Evolutionary conservation across 2,888 invertebrate species (phyloP).

Genomic region (Exocentrus adspersus): DNA sequence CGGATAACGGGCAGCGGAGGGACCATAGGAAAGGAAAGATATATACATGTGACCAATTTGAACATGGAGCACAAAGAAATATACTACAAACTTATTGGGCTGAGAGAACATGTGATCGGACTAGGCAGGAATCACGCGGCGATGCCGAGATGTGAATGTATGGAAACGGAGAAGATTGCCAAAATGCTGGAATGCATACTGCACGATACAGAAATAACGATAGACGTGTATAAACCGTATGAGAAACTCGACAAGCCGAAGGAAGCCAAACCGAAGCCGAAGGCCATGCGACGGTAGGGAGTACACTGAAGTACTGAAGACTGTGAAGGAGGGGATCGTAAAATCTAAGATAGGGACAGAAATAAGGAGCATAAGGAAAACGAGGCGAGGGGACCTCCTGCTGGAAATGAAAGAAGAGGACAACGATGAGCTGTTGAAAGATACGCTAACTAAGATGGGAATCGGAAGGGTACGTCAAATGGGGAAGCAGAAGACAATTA

Average conservation of each 20-base stretch:
- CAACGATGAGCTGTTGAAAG: background rate
- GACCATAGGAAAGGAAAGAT: too few species aligned
- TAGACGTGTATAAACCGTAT: background rate
- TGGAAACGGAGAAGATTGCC: background rate
- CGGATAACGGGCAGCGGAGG: too few species aligned
- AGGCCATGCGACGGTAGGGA: background rate
- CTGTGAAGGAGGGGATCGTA: background rate
- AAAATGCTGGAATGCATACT: background rate
- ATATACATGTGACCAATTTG: too few species aligned
- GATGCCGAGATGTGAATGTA: background rate
- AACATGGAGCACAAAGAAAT: too few species aligned
- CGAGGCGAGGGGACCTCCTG: background rate
- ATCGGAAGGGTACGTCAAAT: background rate
- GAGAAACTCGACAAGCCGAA: background rate
- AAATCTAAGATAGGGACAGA: background rate
- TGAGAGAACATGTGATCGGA: too few species aligned
- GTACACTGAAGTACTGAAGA: background rate
- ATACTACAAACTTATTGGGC: too few species aligned
- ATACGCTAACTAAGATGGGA: background rate
- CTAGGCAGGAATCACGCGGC: too few species aligned
- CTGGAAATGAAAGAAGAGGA: background rate
- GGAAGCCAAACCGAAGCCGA: background rate
- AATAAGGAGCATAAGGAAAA: background rate
- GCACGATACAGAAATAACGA: background rate
- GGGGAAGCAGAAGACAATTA: background rate